Conservation (phyloP, 2,113 vertebrate genomes). For the Petrocephalus microphthalmus region DNA sequence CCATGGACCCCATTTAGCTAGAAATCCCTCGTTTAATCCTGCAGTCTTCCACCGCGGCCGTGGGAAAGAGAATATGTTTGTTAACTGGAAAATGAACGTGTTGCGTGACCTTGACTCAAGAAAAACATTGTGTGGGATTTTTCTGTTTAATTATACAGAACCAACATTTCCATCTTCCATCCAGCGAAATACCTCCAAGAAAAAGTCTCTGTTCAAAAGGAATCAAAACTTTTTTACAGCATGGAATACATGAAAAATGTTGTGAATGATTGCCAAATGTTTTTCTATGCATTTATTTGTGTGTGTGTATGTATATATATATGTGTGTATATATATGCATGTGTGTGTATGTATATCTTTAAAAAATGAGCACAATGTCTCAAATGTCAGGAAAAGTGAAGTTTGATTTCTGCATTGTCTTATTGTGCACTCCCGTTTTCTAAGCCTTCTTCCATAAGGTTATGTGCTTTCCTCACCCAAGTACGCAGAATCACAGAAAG, state of each 20-base stretch:
- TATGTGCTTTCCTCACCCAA: neutral
- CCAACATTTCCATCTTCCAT: neutral
- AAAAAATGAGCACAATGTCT: neutral
- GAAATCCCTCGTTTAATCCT: neutral
- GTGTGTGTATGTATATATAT: too few relatives aligned
- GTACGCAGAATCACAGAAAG: neutral
- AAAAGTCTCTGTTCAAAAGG: neutral
- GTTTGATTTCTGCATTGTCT: neutral
- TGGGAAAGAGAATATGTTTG: neutral
- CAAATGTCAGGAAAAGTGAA: neutral
- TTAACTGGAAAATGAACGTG: neutral
- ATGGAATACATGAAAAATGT: neutral
- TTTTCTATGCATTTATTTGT: neutral
- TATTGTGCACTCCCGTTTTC: neutral
- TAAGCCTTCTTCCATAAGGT: neutral
- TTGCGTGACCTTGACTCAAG: neutral
- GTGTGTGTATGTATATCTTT: neutral
- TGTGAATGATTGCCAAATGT: neutral
- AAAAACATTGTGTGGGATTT: constrained; percentile 5
- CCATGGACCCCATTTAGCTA: neutral
- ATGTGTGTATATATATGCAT: too few relatives aligned
- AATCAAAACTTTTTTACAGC: neutral
- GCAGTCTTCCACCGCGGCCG: neutral
- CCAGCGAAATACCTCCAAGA: neutral
- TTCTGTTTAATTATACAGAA: constrained; percentile 3